These are phyloP conservation scores for Vanacampus margaritifer DNA, from an alignment of 2,113 vertebrate species.

Conservation along the genomic window DNA sequence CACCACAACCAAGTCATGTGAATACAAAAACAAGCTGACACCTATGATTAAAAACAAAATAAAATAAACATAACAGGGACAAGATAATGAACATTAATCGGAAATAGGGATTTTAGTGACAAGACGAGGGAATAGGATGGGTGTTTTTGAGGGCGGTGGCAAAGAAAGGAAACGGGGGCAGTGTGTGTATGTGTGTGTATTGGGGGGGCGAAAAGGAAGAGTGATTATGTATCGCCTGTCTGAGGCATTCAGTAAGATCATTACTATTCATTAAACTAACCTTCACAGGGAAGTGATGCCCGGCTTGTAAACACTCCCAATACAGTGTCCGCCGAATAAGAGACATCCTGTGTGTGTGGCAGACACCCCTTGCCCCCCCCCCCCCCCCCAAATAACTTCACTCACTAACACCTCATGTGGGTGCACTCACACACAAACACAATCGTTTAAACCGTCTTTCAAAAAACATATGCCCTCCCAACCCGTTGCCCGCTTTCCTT, in stretches of 20 bases:
- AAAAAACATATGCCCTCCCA: slow-evolving; percentile 29
- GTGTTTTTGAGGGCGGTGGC: neutral
- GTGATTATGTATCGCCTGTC: slow-evolving; percentile 77
- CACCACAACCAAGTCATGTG: slow-evolving; percentile 42
- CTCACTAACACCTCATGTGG: slow-evolving; percentile 32
- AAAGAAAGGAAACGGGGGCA: slow-evolving; percentile 27
- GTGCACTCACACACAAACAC: slow-evolving; percentile 16
- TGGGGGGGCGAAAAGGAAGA: slow-evolving; percentile 62
- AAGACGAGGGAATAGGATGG: slow-evolving; percentile 46
- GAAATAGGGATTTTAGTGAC: slow-evolving; percentile 63
- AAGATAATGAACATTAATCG: slow-evolving; percentile 66
- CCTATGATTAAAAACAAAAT: slow-evolving; percentile 43
- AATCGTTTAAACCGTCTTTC: slow-evolving; percentile 15
- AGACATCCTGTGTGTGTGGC: slow-evolving; percentile 64
- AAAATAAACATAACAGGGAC: slow-evolving; percentile 37
- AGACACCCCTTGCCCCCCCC: no score
- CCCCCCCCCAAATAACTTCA: slow-evolving; percentile 72
- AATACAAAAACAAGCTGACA: slow-evolving; percentile 60
- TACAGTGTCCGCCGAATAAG: slow-evolving; percentile 70
- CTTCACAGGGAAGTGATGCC: slow-evolving; percentile 86
- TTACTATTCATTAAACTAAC: slow-evolving; percentile 97
- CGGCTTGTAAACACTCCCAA: slow-evolving; percentile 88
- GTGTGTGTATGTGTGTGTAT: neutral
- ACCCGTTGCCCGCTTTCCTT: slow-evolving; percentile 36
- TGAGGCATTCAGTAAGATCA: slow-evolving; percentile 74